Percentiles rank a stretch among this genome's conserved stretches.
Conservation (phyloP, 2,797 vertebrate genomes). For the Cheracebus regulus region DNA sequence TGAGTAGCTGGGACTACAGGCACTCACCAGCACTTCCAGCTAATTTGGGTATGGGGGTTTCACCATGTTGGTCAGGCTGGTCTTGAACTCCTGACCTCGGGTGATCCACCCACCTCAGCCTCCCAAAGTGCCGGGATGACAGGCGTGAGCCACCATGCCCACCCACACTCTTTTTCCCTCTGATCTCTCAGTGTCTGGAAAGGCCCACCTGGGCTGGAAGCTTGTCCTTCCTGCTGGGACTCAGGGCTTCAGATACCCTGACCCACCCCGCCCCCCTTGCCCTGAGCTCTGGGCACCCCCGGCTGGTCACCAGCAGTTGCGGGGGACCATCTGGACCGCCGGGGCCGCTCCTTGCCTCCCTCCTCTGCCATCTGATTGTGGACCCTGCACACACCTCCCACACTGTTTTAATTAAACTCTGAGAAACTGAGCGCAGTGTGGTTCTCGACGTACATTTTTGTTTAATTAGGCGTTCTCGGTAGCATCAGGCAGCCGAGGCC, state of each 20-base stretch:
- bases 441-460: slow-evolving; percentile 81
- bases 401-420: slow-evolving; percentile 86
- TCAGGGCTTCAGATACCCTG: not conserved
- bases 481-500: slow-evolving; percentile 41
- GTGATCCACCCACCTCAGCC: too few species aligned
- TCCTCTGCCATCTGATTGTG: slow-evolving; percentile 65
- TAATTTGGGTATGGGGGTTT: too few species aligned
- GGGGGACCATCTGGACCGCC: not conserved
- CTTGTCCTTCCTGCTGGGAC: not conserved
- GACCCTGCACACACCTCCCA: slow-evolving; percentile 73
- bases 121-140: too few species aligned
- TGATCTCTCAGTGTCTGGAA: not conserved
- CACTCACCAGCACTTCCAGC: rapidly evolving
- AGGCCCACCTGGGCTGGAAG: not conserved
- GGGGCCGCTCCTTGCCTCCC: not conserved
- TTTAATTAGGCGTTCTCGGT: slow-evolving; percentile 82
- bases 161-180: too few species aligned
- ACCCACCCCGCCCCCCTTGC: not conserved
- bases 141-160: rapidly evolving
- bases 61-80: too few species aligned
- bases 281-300: not conserved
- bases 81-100: too few species aligned
- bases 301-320: not conserved
- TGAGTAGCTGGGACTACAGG: too few species aligned
- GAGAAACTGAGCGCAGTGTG: slow-evolving; percentile 82